A percentile compares a stretch with the other conserved stretches of the same genome.
phyloP scores from a whole-genome alignment of 2,797 vertebrate genomes.

The Centroberyx gerrardi region DNA sequence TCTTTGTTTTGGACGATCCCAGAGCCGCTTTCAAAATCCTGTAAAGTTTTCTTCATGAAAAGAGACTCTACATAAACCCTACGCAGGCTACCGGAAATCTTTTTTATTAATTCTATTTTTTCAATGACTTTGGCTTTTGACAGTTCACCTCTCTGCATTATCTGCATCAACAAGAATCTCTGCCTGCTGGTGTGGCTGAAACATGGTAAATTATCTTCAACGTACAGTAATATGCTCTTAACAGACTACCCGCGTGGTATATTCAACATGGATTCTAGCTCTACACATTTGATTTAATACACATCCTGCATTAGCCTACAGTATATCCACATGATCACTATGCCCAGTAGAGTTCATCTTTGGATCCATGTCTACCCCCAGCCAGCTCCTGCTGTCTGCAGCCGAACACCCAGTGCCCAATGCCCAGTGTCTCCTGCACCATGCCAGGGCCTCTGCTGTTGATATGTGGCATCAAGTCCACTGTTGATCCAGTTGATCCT shows the following conservation, averaged over 20 bases:
- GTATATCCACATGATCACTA: slow-evolving; percentile 38
- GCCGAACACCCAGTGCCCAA: slow-evolving; percentile 38
- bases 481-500: slow-evolving; percentile 65
- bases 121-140: not conserved
- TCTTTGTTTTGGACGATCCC: not conserved
- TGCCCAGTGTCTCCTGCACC: slow-evolving; percentile 30
- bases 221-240: slow-evolving; percentile 10
- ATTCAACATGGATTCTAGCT: no score
- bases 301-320: no score
- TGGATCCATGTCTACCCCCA: slow-evolving; percentile 49
- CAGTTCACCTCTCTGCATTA: no score
- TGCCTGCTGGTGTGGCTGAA: slow-evolving; percentile 36
- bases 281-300: no score
- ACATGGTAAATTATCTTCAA: slow-evolving; percentile 21
- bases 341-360: slow-evolving; percentile 40
- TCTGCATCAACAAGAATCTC: no score
- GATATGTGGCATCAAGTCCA: slow-evolving; percentile 56
- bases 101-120: not conserved
- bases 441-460: slow-evolving; percentile 50
- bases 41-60: not conserved
- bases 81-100: no score
- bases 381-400: slow-evolving; percentile 47
- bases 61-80: not conserved
- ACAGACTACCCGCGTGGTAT: not conserved
- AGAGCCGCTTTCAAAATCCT: not conserved